These are phyloP conservation scores for Sericinus montela DNA, from an alignment of 2,888 invertebrate species.

Conservation along the genomic window DNA sequence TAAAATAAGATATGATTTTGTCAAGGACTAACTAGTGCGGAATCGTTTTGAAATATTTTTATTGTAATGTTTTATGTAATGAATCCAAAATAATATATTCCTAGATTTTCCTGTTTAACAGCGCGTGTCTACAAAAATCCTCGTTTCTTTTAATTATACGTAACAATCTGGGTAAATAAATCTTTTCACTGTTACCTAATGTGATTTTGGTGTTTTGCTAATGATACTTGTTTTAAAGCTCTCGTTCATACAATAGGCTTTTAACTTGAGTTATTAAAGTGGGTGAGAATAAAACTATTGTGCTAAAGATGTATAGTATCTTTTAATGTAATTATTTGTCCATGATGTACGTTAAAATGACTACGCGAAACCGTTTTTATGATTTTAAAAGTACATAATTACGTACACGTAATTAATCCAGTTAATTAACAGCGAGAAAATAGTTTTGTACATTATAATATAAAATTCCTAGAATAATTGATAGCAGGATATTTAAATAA, in stretches of 20 bases:
- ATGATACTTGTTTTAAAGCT: background rate
- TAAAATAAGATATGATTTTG: too few species aligned
- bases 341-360: too few species aligned
- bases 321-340: too few species aligned
- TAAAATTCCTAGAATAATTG: too few species aligned
- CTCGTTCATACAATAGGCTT: background rate
- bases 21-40: too few species aligned
- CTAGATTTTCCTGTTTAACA: conserved; percentile 7
- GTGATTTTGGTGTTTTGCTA: background rate
- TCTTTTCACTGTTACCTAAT: background rate
- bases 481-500: too few species aligned
- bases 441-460: too few species aligned
- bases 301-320: background rate
- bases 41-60: too few species aligned
- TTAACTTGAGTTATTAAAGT: background rate
- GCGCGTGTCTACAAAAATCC: conserved; percentile 5
- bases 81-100: background rate
- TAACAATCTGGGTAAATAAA: conserved; percentile 7
- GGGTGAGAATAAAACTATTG: conserved; percentile 8
- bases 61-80: conserved; percentile 4
- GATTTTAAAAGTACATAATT: too few species aligned
- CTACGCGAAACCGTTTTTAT: too few species aligned
- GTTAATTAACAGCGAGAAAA: too few species aligned
- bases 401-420: too few species aligned
- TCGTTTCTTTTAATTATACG: conserved; percentile 6